Percentiles rank a stretch among this genome's conserved stretches.
phyloP scores from a whole-genome alignment of 1,140 invertebrate species.

The Drosophila nikananu region DNA sequence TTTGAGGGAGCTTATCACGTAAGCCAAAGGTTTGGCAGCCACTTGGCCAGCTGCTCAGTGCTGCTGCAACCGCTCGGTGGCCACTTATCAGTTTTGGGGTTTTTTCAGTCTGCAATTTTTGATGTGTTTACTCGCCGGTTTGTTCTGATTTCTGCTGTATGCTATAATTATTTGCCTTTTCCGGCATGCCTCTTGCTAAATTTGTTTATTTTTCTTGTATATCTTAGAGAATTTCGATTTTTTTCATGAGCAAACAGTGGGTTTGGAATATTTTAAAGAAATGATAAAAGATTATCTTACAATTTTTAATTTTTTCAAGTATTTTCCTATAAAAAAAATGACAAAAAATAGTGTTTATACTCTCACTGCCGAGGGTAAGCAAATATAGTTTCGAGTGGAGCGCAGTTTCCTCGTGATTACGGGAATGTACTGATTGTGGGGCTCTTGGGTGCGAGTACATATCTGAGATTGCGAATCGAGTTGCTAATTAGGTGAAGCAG shows the following conservation, averaged over 20 bases:
- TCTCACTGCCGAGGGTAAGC: slow-evolving; percentile 14
- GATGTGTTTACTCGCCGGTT: slow-evolving; percentile 8
- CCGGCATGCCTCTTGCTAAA: background rate
- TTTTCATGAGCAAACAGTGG: background rate
- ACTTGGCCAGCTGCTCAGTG: slow-evolving; percentile 16
- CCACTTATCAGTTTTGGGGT: slow-evolving; percentile 45
- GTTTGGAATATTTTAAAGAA: background rate
- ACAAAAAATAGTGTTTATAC: background rate
- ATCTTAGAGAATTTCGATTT: background rate
- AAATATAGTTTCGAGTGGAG: slow-evolving; percentile 33
- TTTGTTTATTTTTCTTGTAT: background rate
- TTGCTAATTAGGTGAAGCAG: slow-evolving; percentile 41
- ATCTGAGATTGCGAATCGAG: slow-evolving; percentile 41
- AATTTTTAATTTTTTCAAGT: background rate
- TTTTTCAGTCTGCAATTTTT: slow-evolving; percentile 3
- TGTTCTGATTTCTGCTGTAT: slow-evolving; percentile 13
- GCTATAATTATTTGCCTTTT: slow-evolving; percentile 1
- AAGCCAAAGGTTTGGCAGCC: slow-evolving; percentile 24
- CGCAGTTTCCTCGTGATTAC: slow-evolving; percentile 17
- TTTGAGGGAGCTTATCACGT: slow-evolving; percentile 23
- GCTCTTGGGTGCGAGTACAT: slow-evolving; percentile 22
- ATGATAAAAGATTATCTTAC: background rate
- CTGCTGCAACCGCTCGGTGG: slow-evolving; percentile 16
- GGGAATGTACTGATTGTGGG: slow-evolving; percentile 6
- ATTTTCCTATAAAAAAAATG: background rate